Evolutionary conservation across 2,113 vertebrate species (phyloP).

Genomic region (Podarcis raffonei): DNA sequence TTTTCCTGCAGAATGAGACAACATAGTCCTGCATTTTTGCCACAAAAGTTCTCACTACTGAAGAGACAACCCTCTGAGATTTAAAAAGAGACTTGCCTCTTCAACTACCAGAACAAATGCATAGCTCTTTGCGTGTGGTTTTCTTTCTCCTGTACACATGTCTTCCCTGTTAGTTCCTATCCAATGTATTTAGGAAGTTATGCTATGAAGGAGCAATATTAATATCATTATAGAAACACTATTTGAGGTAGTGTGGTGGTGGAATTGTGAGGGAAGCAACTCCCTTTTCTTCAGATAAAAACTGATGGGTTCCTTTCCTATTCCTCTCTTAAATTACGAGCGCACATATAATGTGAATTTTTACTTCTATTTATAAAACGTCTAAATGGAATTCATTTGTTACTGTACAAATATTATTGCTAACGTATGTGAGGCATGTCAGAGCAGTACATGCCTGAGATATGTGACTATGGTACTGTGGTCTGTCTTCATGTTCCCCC

Average conservation of each 20-base stretch:
- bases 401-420: slow-evolving; percentile 73
- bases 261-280: neutral
- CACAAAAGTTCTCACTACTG: neutral
- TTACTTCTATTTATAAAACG: slow-evolving; percentile 59
- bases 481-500: slow-evolving; percentile 61
- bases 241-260: neutral
- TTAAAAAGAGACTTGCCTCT: neutral
- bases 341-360: slow-evolving; percentile 76
- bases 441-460: slow-evolving; percentile 67
- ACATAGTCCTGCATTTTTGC: slow-evolving; percentile 34
- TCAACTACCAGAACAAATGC: neutral
- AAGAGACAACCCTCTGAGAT: neutral
- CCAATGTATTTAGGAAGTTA: slow-evolving; percentile 57
- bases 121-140: neutral
- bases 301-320: slow-evolving; percentile 49
- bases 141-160: neutral
- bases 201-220: slow-evolving; percentile 48
- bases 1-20: slow-evolving; percentile 42
- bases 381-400: slow-evolving; percentile 61
- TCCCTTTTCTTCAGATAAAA: slow-evolving; percentile 24
- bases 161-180: slow-evolving; percentile 14
- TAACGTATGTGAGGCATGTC: slow-evolving; percentile 69
- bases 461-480: slow-evolving; percentile 72
- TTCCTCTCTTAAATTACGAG: slow-evolving; percentile 71
- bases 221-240: slow-evolving; percentile 11